Percentiles rank a stretch among this genome's conserved stretches.
Evolutionary conservation across 2,113 vertebrate genomes (phyloP).

Genomic region (Leptocoma aspasia): DNA sequence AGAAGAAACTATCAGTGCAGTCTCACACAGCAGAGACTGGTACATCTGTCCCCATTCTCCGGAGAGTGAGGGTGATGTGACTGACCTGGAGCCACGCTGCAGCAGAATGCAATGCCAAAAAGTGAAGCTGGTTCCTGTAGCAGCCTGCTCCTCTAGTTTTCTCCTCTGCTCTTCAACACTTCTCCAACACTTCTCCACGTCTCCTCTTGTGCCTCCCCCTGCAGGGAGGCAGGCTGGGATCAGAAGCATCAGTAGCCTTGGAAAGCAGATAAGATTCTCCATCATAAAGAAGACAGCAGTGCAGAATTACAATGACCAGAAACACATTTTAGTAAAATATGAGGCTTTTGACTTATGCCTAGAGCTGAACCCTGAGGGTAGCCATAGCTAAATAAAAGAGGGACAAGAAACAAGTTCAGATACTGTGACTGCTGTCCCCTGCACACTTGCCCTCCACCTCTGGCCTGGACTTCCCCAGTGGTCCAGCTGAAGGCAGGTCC

Average conservation of each 20-base stretch:
- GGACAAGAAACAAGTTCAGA: background rate
- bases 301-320: background rate
- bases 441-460: background rate
- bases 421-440: background rate
- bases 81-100: background rate
- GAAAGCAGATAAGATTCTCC: background rate
- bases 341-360: accelerated
- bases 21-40: background rate
- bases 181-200: background rate
- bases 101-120: background rate
- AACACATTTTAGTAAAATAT: background rate
- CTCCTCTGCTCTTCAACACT: background rate
- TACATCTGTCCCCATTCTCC: background rate
- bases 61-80: background rate
- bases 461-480: background rate
- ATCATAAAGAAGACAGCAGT: background rate
- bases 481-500: background rate
- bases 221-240: background rate
- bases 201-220: background rate
- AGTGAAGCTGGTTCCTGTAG: background rate
- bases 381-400: background rate
- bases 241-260: background rate
- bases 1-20: background rate
- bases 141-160: background rate
- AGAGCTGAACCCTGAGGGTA: background rate